phyloP scores from a whole-genome alignment of 2,888 invertebrate species.

The Ophioninae sp. region DNA sequence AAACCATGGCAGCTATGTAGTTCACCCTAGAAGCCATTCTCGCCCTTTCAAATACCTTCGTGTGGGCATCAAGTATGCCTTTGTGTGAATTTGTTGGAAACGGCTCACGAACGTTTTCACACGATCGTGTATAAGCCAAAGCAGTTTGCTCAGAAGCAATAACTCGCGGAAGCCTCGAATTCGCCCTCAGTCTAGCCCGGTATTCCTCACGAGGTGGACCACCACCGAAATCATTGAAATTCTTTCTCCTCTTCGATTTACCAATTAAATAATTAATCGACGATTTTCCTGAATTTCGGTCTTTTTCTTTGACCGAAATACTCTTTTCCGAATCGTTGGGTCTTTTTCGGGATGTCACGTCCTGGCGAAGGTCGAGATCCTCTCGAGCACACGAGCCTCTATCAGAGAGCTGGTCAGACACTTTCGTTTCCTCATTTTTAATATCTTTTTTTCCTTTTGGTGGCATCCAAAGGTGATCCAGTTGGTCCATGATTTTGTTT shows the following conservation, averaged over 20 bases:
- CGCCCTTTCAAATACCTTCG: neutral
- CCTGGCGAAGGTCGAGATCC: constrained; percentile 76
- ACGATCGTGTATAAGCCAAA: constrained; percentile 44
- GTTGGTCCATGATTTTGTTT: neutral
- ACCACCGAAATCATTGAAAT: constrained; percentile 42
- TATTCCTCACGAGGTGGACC: constrained; percentile 64
- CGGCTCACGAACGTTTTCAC: constrained; percentile 32
- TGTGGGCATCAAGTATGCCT: neutral
- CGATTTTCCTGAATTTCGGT: constrained; percentile 60
- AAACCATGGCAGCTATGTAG: neutral
- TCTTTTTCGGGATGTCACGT: constrained; percentile 44
- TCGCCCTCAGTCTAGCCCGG: constrained; percentile 67
- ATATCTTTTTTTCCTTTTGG: constrained; percentile 13
- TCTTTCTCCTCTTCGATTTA: constrained; percentile 42
- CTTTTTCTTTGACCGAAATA: no score
- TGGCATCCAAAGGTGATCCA: neutral
- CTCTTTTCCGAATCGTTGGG: constrained; percentile 29
- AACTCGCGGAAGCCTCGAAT: constrained; percentile 50
- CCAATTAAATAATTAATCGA: neutral
- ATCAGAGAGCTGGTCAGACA: constrained; percentile 76
- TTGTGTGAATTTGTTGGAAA: constrained; percentile 55
- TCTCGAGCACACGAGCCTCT: constrained; percentile 79
- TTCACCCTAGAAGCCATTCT: neutral
- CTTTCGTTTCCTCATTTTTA: neutral
- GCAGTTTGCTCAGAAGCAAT: constrained; percentile 52